Conservation (phyloP, 2,797 vertebrate genomes). For the Craterocephalus amniculus region DNA sequence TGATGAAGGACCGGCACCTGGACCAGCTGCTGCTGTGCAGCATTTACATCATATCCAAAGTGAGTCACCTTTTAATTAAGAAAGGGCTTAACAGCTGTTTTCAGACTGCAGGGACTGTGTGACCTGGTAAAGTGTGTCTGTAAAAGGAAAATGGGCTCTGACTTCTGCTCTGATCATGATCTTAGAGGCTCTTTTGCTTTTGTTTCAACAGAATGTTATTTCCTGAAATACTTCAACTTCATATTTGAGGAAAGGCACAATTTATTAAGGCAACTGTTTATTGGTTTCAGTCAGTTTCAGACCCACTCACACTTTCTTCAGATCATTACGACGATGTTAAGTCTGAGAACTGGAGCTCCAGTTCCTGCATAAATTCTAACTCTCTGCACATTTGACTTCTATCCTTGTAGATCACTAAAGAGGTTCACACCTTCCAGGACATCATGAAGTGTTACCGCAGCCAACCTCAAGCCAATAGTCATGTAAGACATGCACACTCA, state of each 20-base stretch:
- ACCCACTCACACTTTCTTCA: background rate
- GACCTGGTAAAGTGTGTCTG: background rate
- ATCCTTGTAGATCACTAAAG: slow-evolving; percentile 89
- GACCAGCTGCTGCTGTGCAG: slow-evolving; percentile 97
- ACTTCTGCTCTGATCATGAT: background rate
- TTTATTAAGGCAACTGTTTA: background rate
- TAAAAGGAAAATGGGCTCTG: background rate
- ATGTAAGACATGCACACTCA: slow-evolving; percentile 84
- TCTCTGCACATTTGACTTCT: background rate
- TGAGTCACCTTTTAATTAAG: slow-evolving; percentile 41
- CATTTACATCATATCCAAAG: slow-evolving; percentile 95
- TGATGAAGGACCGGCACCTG: slow-evolving; percentile 93
- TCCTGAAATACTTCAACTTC: background rate
- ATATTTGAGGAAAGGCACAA: background rate
- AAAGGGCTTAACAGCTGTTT: background rate
- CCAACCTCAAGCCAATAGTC: slow-evolving; percentile 96
- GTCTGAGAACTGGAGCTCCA: background rate
- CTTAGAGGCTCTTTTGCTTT: no score
- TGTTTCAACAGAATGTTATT: background rate
- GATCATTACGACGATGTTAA: background rate
- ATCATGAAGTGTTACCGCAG: slow-evolving; percentile 99
- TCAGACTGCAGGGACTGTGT: background rate
- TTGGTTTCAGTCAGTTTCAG: background rate
- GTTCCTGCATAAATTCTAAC: background rate
- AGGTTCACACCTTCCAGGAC: slow-evolving; percentile 94